Conservation (phyloP, 2,888 invertebrate genomes). For the Julus scandinavius region DNA sequence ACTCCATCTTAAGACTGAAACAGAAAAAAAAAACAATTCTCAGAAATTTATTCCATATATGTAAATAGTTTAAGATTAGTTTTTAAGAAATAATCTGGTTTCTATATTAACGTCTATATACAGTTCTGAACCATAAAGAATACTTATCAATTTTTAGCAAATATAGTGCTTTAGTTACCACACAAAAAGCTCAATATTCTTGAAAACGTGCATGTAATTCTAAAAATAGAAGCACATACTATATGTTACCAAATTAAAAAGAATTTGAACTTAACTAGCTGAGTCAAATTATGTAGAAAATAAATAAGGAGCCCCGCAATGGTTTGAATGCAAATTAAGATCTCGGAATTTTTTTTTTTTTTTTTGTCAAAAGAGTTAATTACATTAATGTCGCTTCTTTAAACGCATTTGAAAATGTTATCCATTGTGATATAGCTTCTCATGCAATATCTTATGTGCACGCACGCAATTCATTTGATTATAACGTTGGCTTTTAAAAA, state of each 20-base stretch:
- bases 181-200: too few relatives aligned
- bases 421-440: background rate
- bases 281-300: background rate
- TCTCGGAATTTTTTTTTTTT: background rate
- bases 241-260: background rate
- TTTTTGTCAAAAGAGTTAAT: background rate
- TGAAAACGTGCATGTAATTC: background rate
- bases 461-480: conserved; percentile 16
- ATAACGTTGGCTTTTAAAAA: background rate
- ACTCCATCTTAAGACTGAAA: conserved; percentile 57
- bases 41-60: background rate
- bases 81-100: background rate
- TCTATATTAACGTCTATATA: background rate
- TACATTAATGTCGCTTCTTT: background rate
- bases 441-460: background rate
- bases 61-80: background rate
- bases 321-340: background rate
- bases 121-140: background rate
- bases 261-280: background rate
- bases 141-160: background rate
- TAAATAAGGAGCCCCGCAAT: background rate
- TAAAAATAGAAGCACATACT: background rate
- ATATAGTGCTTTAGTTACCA: too few relatives aligned
- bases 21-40: background rate
- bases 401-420: background rate